Base-by-base conservation (phyloP, 2,888 invertebrate genomes). In the Macrosoma leucophasiata region DNA sequence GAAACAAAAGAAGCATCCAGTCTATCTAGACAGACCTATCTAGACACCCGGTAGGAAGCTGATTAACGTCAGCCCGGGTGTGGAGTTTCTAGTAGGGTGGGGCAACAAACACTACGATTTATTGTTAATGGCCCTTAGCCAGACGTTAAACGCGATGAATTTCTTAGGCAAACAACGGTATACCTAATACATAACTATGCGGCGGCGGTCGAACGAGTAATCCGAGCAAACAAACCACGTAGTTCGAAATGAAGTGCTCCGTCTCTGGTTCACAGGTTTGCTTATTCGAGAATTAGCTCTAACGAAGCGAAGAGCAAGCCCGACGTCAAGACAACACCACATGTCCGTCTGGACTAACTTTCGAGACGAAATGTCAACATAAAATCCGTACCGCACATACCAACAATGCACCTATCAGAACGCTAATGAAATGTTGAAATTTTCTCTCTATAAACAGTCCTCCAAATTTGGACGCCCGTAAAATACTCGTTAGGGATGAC, bases 81-180 rank as follows among this genome's bases (percentile, higher is more conserved):
- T 45, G 59, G 56, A 59, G 56, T 48, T 61, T 55, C 58, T 50
- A 48, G 53, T 44, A 43, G 48, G 50, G 50, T 51, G 54, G 58
- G 52, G 61, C 59, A 58, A 60, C 69, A 71, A 78, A 75, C 74
- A 69, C 56, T 58, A 54, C 58, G 69, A 79, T 81, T 81, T 78
- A 78, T 77, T 62, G 75, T 71, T 75, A 78, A 74, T 72, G 62
- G 68, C 58, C 65, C 62, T 58, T 53, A 61, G 61, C 58, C 58
- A 63, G 68, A 72, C 70, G 62, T 61, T 67, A 65, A 69, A 64
- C 49, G 66, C 64, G 55, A 64, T 65, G 62, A 63, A 76, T 68
- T 69, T 58, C 61, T 29, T 30, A n/a, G n/a, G 36, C 50, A 58
- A 63, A 58, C 56, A 58, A 52, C 37, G 31, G 46, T 46, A n/a